Evolutionary conservation across 2,888 invertebrate species (phyloP).

Genomic region (Polylopha cassiicola): DNA sequence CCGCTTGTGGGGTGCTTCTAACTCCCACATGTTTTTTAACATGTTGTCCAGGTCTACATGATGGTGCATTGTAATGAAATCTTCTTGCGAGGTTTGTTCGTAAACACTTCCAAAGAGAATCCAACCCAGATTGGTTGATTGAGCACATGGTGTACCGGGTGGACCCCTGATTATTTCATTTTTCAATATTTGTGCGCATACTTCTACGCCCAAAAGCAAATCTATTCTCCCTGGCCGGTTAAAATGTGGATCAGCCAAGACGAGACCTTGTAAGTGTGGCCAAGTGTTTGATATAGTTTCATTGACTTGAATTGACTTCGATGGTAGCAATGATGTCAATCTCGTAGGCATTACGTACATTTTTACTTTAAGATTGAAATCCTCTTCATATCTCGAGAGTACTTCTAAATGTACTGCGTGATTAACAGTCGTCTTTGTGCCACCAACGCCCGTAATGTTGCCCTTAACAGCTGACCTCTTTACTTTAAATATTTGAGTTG

Average conservation of each 20-base stretch:
- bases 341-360: not conserved
- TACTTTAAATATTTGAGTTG: not conserved
- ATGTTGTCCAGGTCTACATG: not conserved
- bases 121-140: conserved; percentile 4
- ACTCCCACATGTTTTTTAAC: not conserved
- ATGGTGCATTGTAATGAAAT: not conserved
- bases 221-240: too few species aligned
- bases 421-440: not conserved
- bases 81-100: too few species aligned
- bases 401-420: not conserved
- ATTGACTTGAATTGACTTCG: too few species aligned
- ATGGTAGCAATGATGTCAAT: not conserved
- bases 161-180: not conserved
- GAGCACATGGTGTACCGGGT: conserved; percentile 3
- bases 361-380: not conserved
- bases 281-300: too few species aligned
- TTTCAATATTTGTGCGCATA: too few species aligned
- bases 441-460: not conserved
- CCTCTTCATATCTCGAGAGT: not conserved
- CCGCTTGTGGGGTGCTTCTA: too few species aligned
- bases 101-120: not conserved
- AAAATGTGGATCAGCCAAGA: too few species aligned
- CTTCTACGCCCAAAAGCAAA: too few species aligned
- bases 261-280: too few species aligned
- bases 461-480: not conserved